Evolutionary conservation across 2,113 vertebrate species (phyloP).

Genomic region (Pygoscelis antarcticus): DNA sequence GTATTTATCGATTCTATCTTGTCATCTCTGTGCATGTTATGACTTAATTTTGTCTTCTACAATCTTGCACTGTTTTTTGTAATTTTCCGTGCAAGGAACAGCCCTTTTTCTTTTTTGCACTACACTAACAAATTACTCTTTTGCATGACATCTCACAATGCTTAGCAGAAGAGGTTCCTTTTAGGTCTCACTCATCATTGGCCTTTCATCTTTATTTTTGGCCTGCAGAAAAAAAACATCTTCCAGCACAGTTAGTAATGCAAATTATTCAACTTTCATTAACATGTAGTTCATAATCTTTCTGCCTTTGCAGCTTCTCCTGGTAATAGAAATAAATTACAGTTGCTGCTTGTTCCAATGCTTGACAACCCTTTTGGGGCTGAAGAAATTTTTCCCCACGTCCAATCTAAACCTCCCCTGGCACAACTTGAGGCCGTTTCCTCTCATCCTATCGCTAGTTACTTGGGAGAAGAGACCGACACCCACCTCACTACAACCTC

Average conservation of each 20-base stretch:
- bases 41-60: background rate
- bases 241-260: background rate
- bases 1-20: background rate
- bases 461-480: background rate
- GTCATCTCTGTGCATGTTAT: background rate
- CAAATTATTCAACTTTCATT: constrained; percentile 1
- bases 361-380: background rate
- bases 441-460: background rate
- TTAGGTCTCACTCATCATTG: background rate
- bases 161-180: background rate
- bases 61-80: background rate
- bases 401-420: background rate
- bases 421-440: background rate
- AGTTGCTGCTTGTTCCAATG: background rate
- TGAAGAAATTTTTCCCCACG: background rate
- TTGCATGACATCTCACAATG: background rate
- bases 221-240: background rate
- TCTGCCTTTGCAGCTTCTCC: background rate
- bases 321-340: background rate
- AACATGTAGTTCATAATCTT: background rate
- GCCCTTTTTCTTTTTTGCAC: background rate
- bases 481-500: background rate
- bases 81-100: background rate
- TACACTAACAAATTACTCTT: background rate
- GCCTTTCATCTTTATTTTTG: constrained; percentile 9